Conservation (phyloP, 2,888 invertebrate genomes). For the Scaptomyza parva region DNA sequence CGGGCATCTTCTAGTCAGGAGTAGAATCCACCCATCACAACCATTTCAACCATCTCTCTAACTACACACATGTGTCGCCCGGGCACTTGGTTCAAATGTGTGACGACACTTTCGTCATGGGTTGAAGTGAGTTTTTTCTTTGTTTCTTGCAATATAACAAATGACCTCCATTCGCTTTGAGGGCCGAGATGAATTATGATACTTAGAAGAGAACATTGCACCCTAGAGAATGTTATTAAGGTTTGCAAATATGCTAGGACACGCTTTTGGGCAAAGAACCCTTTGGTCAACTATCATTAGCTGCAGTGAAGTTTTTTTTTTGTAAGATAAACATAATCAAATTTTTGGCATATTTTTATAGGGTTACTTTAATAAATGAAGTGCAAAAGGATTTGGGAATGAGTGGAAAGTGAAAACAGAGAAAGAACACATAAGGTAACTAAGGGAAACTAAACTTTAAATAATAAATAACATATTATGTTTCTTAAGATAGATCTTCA, state of each 20-base stretch:
- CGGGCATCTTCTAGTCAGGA: conserved; percentile 18
- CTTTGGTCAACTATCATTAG: conserved; percentile 60
- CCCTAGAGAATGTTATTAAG: conserved; percentile 41
- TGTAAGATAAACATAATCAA: conserved; percentile 44
- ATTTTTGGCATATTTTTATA: conserved; percentile 30
- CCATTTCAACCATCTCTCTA: conserved; percentile 11
- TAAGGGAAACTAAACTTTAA: too few species aligned
- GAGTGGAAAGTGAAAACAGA: not conserved
- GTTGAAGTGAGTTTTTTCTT: conserved; percentile 19
- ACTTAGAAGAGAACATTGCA: conserved; percentile 20
- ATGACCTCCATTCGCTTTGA: conserved; percentile 59
- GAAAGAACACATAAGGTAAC: not conserved
- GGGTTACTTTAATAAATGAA: conserved; percentile 25
- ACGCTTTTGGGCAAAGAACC: conserved; percentile 58
- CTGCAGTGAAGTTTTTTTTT: conserved; percentile 9
- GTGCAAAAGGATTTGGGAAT: not conserved
- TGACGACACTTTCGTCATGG: conserved; percentile 75
- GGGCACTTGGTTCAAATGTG: conserved; percentile 50
- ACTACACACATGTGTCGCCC: conserved; percentile 56
- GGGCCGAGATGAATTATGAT: conserved; percentile 67
- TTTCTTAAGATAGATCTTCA: too few species aligned
- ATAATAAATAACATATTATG: too few species aligned
- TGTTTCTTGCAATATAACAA: conserved; percentile 55
- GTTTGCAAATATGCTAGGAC: conserved; percentile 63
- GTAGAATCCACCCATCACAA: conserved; percentile 56